phyloP scores from a whole-genome alignment of 37 sponge, comb jelly and placozoan genomes.

The Spongilla lacustris region DNA sequence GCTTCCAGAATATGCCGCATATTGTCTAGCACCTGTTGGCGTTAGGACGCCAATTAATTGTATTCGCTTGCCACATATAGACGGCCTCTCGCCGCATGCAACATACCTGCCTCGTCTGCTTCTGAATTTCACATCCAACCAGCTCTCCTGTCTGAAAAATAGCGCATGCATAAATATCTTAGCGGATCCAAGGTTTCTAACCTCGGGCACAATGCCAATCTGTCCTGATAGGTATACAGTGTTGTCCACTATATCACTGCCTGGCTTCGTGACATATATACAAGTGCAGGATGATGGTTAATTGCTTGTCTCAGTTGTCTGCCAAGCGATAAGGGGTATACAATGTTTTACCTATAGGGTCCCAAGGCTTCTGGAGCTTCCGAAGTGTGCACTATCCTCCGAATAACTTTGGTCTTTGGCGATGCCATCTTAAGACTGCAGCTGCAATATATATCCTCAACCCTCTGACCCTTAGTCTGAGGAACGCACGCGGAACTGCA shows the following conservation, averaged over 20 bases:
- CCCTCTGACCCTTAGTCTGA: too few species aligned
- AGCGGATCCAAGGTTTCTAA: constrained; percentile 2
- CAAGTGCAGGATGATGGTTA: not conserved
- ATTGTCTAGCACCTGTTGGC: constrained; percentile 51
- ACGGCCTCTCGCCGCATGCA: too few species aligned
- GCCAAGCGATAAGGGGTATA: not conserved
- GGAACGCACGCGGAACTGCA: too few species aligned
- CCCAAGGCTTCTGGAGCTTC: constrained; percentile 80
- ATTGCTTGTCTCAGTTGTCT: not conserved
- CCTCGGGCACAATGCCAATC: constrained; percentile 80
- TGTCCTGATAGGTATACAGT: constrained; percentile 90
- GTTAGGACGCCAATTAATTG: too few species aligned
- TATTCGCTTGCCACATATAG: too few species aligned
- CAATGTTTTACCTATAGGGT: constrained; percentile 71
- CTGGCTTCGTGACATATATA: constrained; percentile 81
- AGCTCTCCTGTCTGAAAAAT: constrained; percentile 66
- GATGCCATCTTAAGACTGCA: not conserved
- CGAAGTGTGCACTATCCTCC: constrained; percentile 65
- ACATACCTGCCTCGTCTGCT: constrained; percentile 71
- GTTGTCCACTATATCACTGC: constrained; percentile 58
- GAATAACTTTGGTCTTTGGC: not conserved
- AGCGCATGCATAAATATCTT: not conserved
- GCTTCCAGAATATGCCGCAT: constrained; percentile 69
- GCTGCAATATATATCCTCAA: too few species aligned
- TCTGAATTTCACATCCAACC: constrained; percentile 56